Base-by-base conservation (phyloP, 2,113 vertebrate species). In the Leuciscus idus region DNA sequence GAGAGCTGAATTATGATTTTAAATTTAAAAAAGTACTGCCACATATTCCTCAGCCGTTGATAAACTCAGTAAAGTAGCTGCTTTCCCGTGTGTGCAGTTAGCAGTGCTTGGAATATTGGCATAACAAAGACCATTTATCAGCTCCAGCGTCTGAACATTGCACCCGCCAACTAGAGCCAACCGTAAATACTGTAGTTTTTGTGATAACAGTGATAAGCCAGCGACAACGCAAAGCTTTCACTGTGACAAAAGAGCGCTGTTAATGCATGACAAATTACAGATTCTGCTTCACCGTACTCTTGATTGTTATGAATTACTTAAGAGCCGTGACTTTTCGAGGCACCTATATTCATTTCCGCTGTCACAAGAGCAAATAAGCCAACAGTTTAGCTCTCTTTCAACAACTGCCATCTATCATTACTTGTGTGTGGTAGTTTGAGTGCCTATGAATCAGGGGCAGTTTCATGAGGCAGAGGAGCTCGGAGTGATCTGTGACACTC, bases 351-450 rank as follows among this genome's bases (percentile, higher is more conserved):
- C 81, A 78, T 88, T 75, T 74, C 59, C 23, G 66, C 83, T 80
- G 81, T 89, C 74, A 62, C 89, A 79, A 91, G 90, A 57, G 89
- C 90, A 84, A 91, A 87, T 87, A 91, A 70, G 92, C 90, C 88
- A 87, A 79, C 91, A 85, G 89, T 84, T 90, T 79, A 88, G 86
- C 86, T 90, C 70, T 59, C 87, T 90, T 91, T 91, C 82, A 84
- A 55, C 84, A 85, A 88, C 88, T n/a, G 86, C 89, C 91, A 92
- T 84, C 70, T 89, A 75, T 88, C 91, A 94, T 93, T 93, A 92
- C 73, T 82, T 74, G 50, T 57, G 33, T 33, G 82, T 57, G 81
- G 46, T 36, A 6, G 80, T 68, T 50, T 50, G 80, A 82, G 80
- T 68, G 81, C 5, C 10, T 46, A 13, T 80, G 87, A 68, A 70